These are phyloP conservation scores for Linnaemya tessellans DNA, from an alignment of 2,888 invertebrate species.

Conservation along the genomic window DNA sequence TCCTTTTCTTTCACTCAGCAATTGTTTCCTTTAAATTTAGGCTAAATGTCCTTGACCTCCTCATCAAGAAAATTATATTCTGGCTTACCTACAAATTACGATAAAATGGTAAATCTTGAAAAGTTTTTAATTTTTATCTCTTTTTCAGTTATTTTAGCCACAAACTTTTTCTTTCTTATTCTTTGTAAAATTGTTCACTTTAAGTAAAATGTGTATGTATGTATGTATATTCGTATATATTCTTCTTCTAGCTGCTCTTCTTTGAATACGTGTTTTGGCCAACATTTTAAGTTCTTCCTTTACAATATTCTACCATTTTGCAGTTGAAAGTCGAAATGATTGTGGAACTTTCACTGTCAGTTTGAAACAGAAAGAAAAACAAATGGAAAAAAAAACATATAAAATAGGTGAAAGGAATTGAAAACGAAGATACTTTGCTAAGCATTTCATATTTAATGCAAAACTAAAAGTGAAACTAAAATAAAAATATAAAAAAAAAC, in stretches of 20 bases:
- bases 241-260: conserved; percentile 1
- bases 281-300: conserved; percentile 42
- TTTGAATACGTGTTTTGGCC: conserved; percentile 22
- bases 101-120: conserved; percentile 46
- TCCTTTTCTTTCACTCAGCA: conserved; percentile 3
- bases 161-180: conserved; percentile 28
- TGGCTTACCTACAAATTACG: conserved; percentile 51
- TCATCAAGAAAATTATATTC: conserved; percentile 27
- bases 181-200: conserved; percentile 44
- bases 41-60: conserved; percentile 52
- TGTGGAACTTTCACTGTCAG: conserved; percentile 66
- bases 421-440: conserved; percentile 50
- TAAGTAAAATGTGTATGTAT: conserved; percentile 24
- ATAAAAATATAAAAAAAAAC: conserved; percentile 11
- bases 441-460: conserved; percentile 45
- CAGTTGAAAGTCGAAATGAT: conserved; percentile 55
- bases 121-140: conserved; percentile 34
- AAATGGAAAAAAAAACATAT: not conserved
- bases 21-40: conserved; percentile 22
- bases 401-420: conserved; percentile 43
- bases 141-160: conserved; percentile 2
- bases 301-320: conserved; percentile 15
- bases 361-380: conserved; percentile 29
- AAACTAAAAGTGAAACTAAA: conserved; percentile 53
- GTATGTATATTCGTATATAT: too few species aligned